Evolutionary conservation across 2,113 vertebrate genomes (phyloP), one percentile per base, ranked within the genome.

Genomic region (Planiliza haematocheilus): DNA sequence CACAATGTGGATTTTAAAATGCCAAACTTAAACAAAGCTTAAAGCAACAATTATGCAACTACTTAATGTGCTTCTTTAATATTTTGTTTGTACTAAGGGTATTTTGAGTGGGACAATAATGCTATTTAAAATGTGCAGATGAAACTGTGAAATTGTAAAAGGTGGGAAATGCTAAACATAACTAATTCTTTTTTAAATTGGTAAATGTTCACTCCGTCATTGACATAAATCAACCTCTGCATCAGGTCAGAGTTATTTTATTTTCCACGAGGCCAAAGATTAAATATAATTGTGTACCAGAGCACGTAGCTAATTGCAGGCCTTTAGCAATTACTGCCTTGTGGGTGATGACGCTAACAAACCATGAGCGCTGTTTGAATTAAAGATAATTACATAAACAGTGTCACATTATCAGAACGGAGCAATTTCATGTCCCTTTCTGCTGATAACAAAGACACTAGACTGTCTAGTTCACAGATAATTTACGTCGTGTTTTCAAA

Each of bases 301-400:
- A 58, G 71, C 21, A 21, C n/a, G 51, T 5, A 39, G 52, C 49
- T 77, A 86, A 86, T 76, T 88, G 57, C 46, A 77, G 50, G 56
- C 17, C 56, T 52, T 67, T 14, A 65, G 71, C 70, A 85, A 87
- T 87, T 84, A 86, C 16, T 30, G 21, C 18, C 20, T 39, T 41
- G 76, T 68, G 64, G 41, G 30, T 59, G 59, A 82, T 80, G 71
- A 85, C 46, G 34, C 41, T 21, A 48, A 45, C 30, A 82, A 84
- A 63, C 42, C 74, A 62, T 8, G 53, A 83, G 66, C 34, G 75
- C 36, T 6, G 18, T 41, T 72, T 74, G 21, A 87, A 89, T 91
- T 82, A 87, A 71, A 52, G 18, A 55, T 68, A 90, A 89, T 88
- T 64, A 73, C n/a, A 14, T 52, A 62, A 83, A 84, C 70, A 63